Percentiles rank a stretch among this genome's conserved stretches.
phyloP scores from a whole-genome alignment of 2,113 vertebrate species.

The Cyprinodon tularosa region DNA sequence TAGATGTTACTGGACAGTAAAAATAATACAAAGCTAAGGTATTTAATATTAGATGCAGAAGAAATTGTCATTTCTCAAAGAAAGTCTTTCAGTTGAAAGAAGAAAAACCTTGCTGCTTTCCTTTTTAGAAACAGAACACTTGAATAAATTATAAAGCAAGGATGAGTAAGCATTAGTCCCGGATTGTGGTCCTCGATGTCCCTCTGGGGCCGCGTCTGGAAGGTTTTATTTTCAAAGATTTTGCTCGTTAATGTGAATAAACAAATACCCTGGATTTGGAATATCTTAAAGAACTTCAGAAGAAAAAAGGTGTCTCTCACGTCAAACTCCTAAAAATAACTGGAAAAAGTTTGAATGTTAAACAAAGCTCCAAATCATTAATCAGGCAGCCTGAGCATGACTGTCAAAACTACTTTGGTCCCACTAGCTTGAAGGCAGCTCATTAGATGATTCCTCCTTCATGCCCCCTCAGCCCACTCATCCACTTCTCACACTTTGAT shows the following conservation, averaged over 20 bases:
- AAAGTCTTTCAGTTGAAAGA: conserved; percentile 1
- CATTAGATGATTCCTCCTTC: conserved; percentile 39
- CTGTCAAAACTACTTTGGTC: conserved; percentile 33
- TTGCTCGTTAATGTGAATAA: not conserved
- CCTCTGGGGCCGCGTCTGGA: conserved; percentile 7
- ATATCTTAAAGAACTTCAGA: conserved; percentile 11
- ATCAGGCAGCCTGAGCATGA: conserved; percentile 1
- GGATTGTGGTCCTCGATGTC: conserved; percentile 6
- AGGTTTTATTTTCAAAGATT: conserved; percentile 9
- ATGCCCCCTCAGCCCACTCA: conserved; percentile 35
- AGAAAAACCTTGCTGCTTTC: not conserved
- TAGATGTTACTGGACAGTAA: not conserved
- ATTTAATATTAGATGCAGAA: not conserved
- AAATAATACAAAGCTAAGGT: not conserved
- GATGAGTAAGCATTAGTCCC: not conserved
- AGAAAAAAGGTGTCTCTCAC: not conserved
- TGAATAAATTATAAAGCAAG: not conserved
- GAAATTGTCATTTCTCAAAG: not conserved
- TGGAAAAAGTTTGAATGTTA: conserved; percentile 8
- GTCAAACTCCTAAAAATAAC: conserved; percentile 1
- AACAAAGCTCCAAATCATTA: conserved; percentile 14
- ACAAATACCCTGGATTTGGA: not conserved
- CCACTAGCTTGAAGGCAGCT: conserved; percentile 37
- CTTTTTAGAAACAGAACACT: not conserved
- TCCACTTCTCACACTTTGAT: conserved; percentile 61